phyloP scores from a whole-genome alignment of 1,140 invertebrate species.

The Drosophila albomicans region DNA sequence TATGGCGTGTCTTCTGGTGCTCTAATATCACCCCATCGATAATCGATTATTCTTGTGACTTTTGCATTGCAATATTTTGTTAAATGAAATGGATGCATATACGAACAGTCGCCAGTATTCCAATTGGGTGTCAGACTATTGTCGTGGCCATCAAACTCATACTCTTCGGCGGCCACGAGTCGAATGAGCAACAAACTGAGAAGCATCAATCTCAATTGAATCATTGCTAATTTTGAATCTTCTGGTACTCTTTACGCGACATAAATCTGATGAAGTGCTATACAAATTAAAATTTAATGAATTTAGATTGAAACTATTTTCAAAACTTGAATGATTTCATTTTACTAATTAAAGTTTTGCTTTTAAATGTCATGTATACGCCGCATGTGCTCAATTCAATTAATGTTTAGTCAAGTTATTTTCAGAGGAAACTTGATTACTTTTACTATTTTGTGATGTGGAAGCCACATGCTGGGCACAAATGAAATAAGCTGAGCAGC shows the following conservation, averaged over 20 bases:
- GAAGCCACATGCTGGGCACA: background rate
- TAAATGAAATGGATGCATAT: background rate
- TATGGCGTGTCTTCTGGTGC: slow-evolving; percentile 5
- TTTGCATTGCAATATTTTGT: background rate
- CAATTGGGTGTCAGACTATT: background rate
- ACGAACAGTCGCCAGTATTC: slow-evolving; percentile 21
- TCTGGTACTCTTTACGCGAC: slow-evolving; percentile 4
- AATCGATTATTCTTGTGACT: background rate
- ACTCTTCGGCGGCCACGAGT: background rate
- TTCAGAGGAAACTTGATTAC: no score
- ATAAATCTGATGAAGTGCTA: background rate
- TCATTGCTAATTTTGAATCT: background rate
- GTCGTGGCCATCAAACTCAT: background rate
- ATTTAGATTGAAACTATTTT: background rate
- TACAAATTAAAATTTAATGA: background rate
- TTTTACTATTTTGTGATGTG: no score
- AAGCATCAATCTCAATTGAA: background rate
- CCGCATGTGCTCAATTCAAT: no score
- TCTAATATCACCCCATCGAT: background rate
- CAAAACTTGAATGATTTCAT: background rate
- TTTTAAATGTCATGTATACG: no score
- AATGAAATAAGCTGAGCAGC: slow-evolving; percentile 18
- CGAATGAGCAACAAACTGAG: background rate
- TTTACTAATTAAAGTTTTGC: no score
- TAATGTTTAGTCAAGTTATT: no score